Percentiles rank a stretch among this genome's conserved stretches.
phyloP scores from a whole-genome alignment of 2,888 invertebrate species.

The Drosophila leonis region DNA sequence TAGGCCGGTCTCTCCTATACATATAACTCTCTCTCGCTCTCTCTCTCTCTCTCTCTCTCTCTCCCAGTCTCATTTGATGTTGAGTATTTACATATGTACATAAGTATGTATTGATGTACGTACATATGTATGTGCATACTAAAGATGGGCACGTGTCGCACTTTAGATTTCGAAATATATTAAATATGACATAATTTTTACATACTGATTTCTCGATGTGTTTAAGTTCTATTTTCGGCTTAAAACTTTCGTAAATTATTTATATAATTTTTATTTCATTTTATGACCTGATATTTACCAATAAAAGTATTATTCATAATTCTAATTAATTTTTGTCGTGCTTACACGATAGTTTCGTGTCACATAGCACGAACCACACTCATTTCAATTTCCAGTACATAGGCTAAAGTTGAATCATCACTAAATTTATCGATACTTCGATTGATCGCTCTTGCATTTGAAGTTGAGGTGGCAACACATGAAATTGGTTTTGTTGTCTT shows the following conservation, averaged over 20 bases:
- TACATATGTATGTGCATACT: background rate
- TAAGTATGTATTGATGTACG: background rate
- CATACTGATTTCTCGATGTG: background rate
- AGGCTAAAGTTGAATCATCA: background rate
- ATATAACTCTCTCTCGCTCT: background rate
- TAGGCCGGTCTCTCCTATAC: conserved; percentile 18
- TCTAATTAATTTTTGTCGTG: background rate
- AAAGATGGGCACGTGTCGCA: background rate
- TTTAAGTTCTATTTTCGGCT: background rate
- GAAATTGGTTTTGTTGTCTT: background rate
- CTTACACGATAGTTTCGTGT: background rate
- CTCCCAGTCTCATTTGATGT: background rate
- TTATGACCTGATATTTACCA: background rate
- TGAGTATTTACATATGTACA: background rate
- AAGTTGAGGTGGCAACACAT: background rate
- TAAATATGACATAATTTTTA: background rate
- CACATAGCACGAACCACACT: background rate
- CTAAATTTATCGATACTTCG: background rate
- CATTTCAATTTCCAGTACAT: background rate
- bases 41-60: background rate
- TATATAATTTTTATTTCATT: background rate
- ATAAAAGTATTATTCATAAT: background rate
- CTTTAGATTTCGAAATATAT: background rate
- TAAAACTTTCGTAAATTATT: background rate
- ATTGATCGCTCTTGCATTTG: background rate